Evolutionary conservation across 2,797 vertebrate species (phyloP), one percentile per base, ranked within the genome.

Genomic region (Chaenodraco wilsoni): DNA sequence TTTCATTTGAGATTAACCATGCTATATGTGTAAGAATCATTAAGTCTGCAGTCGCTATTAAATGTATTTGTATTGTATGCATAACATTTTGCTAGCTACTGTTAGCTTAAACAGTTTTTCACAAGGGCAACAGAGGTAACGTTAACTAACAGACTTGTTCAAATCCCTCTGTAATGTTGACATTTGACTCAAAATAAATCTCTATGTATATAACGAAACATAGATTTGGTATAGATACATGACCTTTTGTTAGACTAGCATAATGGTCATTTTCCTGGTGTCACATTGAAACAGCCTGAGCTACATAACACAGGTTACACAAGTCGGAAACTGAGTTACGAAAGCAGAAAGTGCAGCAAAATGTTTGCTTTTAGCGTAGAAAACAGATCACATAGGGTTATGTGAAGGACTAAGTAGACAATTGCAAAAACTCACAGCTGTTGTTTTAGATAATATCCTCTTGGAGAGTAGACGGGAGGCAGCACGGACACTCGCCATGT

Each of bases 231-330:
- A 40, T 2, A 27, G 9, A 0, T 3, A 12, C 0, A 44, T 1
- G 7, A 9, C 0, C 40, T 21, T 19, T 9, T 1, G 5, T 3
- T 40, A 0, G 5, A 40, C 7, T 50, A 5, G 5, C 3, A 40
- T 43, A 50, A 5, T 2, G 33, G 5, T 7, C 11, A 52, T 71
- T 9, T 65, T 23, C 9, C 3, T 2, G 6, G 79, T 73, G 86
- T 91, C 90, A 92, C 88, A 91, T 90, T 91, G 89, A 90, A 84
- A 74, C 79, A 82, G 37, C 69, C 78, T 69, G 1, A 12, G 79
- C 86, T 91, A 88, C 87, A 81, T 84, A 89, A 92, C 76, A 63
- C 43, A 33, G 57, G 59, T 92, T 92, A 93, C 86, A 84, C 82
- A 91, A 92, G 72, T 11, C 54, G 56, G 6, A 74, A 27, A 17